Base-by-base conservation (phyloP, 2,113 vertebrate species). In the Tursiops truncatus region DNA sequence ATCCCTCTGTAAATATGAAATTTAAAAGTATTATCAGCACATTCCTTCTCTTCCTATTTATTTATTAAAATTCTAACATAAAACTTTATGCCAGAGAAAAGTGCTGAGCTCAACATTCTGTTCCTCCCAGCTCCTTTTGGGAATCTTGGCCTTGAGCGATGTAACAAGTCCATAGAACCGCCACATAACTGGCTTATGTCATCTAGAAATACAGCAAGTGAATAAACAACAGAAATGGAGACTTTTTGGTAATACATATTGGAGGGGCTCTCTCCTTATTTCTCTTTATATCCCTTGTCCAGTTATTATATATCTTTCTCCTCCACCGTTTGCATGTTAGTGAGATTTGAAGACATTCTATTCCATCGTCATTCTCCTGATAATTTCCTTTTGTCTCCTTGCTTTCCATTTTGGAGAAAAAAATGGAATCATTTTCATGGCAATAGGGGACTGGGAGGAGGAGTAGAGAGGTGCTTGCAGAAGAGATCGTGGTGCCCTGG, bases 381-480 rank as follows among this genome's bases (percentile, higher is more conserved):
- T 56, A 41, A 26, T 83, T 93, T 93, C 41, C 38, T 76, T 95
- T 91, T 89, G 65, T 91, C 63, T 93, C 26, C 25, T 31, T 88
- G 0, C 12, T n/a, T 68, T 26, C 41, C 9, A 58, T 82, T 76
- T 73, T 28, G 5, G 6, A 33, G 67, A 28, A 41, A 87, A 86
- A 56, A 53, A 92, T 31, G 1, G 25, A 36, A 62, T 88, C 21
- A 56, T 38, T 83, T 82, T 50, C 36, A 23, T 44, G 47, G 58
- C 25, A 8, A 33, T 38, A 38, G 65, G 33, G 18, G 67, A 11
- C n/a, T n/a, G 65, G 41, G 26, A 44, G 28, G 41, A 63, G 65
- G 28, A 53, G 33, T 10, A 53, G 23, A 73, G 44, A 83, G n/a
- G 17, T 79, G 15, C 47, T 73, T 76, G 68, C 17, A 58, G n/a